phyloP scores from a whole-genome alignment of 2,113 vertebrate species.

The Cyphomyrus plagiostoma region DNA sequence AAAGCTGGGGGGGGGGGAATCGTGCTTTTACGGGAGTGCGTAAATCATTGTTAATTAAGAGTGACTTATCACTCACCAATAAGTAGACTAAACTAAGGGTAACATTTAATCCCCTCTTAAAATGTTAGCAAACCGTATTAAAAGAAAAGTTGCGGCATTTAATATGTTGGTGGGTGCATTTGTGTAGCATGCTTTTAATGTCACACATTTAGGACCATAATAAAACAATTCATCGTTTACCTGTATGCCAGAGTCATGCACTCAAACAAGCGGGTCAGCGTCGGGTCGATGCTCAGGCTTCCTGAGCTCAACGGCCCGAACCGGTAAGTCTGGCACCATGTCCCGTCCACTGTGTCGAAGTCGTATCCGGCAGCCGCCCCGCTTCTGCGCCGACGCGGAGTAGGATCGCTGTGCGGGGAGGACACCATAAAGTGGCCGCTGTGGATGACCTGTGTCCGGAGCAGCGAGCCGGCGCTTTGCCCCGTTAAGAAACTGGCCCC shows the following conservation, averaged over 20 bases:
- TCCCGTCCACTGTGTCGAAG: conserved; percentile 61
- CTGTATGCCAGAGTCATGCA: conserved; percentile 98
- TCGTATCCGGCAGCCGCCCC: conserved; percentile 43
- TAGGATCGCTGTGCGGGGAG: conserved; percentile 79
- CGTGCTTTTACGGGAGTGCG: neutral
- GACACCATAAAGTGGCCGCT: conserved; percentile 99
- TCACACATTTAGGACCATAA: neutral
- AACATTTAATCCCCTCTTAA: neutral
- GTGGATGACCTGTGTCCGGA: conserved; percentile 82
- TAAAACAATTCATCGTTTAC: conserved; percentile 50
- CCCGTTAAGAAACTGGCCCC: conserved; percentile 31
- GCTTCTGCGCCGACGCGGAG: conserved; percentile 59
- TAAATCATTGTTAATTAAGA: neutral
- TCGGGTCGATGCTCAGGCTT: conserved; percentile 85
- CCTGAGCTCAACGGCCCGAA: conserved; percentile 62
- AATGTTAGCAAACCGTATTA: neutral
- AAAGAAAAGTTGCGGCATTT: neutral
- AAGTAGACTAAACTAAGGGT: neutral
- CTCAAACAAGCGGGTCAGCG: conserved; percentile 88
- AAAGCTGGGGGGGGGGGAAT: neutral
- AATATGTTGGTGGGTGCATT: neutral
- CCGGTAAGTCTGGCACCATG: conserved; percentile 57
- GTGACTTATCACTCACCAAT: neutral
- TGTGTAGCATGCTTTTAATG: neutral
- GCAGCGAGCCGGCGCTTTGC: conserved; percentile 12